Percentiles rank a stretch among this genome's conserved stretches.
Conservation (phyloP, 2,797 vertebrate species). For the Lemur catta region DNA sequence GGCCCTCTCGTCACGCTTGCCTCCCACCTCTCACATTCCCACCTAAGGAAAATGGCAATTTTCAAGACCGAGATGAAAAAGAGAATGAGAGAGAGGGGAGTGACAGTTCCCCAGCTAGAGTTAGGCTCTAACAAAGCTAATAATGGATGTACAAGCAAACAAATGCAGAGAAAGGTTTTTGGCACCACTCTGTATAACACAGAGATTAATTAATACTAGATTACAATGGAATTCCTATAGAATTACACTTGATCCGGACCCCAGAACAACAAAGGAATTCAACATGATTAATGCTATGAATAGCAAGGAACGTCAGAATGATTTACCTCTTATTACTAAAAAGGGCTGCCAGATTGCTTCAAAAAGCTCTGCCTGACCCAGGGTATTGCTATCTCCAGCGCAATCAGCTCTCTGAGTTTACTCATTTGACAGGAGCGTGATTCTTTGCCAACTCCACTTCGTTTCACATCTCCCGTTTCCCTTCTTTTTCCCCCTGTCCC, state of each 20-base stretch:
- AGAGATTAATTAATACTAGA: slow-evolving; percentile 74
- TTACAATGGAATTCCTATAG: slow-evolving; percentile 73
- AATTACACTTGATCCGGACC: slow-evolving; percentile 72
- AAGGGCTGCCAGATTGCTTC: slow-evolving; percentile 66
- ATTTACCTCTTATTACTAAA: slow-evolving; percentile 72
- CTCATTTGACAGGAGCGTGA: slow-evolving; percentile 27
- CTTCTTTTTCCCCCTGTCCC: not conserved
- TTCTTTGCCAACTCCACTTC: slow-evolving; percentile 51
- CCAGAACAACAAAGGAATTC: slow-evolving; percentile 72
- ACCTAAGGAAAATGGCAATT: not conserved
- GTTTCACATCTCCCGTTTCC: not conserved
- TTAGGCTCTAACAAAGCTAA: slow-evolving; percentile 41
- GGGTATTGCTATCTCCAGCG: slow-evolving; percentile 28
- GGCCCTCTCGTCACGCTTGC: not conserved
- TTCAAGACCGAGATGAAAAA: not conserved
- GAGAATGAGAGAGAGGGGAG: not conserved
- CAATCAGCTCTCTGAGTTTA: slow-evolving; percentile 42
- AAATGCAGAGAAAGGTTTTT: slow-evolving; percentile 28
- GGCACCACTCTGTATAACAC: slow-evolving; percentile 29
- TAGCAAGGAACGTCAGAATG: slow-evolving; percentile 61
- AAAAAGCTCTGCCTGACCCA: slow-evolving; percentile 50
- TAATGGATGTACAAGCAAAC: slow-evolving; percentile 42
- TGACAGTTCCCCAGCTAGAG: not conserved
- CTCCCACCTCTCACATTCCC: not conserved
- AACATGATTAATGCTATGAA: slow-evolving; percentile 70